Percentiles rank a stretch among this genome's conserved stretches.
Conservation (phyloP, 2,797 vertebrate genomes). For the Sylvia borin region DNA sequence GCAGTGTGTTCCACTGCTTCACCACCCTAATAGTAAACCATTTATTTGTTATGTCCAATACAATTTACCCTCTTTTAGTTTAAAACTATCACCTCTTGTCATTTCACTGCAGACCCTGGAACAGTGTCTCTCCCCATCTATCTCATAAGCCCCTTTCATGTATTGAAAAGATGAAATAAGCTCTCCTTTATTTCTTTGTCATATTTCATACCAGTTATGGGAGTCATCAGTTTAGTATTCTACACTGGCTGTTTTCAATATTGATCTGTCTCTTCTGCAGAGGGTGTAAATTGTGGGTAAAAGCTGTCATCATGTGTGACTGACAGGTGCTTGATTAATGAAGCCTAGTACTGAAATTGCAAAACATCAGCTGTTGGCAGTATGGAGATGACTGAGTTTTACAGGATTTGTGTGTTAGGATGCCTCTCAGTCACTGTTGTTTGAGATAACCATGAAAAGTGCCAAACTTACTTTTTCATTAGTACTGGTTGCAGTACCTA, state of each 20-base stretch:
- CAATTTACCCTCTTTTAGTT: not conserved
- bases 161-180: not conserved
- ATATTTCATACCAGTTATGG: not conserved
- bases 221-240: slow-evolving; percentile 10
- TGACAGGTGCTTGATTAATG: slow-evolving; percentile 16
- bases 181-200: not conserved
- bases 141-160: not conserved
- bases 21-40: not conserved
- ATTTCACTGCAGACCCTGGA: not conserved
- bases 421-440: not conserved
- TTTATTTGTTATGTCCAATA: not conserved
- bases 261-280: slow-evolving; percentile 25
- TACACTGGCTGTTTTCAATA: slow-evolving; percentile 20
- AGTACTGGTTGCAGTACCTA: not conserved
- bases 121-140: not conserved
- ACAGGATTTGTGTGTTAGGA: not conserved
- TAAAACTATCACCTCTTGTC: not conserved
- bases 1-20: not conserved
- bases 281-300: slow-evolving; percentile 1
- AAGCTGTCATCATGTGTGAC: not conserved
- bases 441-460: not conserved
- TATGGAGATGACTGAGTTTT: not conserved
- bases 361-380: not conserved
- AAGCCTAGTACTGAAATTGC: not conserved
- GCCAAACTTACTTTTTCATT: not conserved